Base-by-base conservation (phyloP, 2,797 vertebrate genomes). In the Passerculus sandwichensis region DNA sequence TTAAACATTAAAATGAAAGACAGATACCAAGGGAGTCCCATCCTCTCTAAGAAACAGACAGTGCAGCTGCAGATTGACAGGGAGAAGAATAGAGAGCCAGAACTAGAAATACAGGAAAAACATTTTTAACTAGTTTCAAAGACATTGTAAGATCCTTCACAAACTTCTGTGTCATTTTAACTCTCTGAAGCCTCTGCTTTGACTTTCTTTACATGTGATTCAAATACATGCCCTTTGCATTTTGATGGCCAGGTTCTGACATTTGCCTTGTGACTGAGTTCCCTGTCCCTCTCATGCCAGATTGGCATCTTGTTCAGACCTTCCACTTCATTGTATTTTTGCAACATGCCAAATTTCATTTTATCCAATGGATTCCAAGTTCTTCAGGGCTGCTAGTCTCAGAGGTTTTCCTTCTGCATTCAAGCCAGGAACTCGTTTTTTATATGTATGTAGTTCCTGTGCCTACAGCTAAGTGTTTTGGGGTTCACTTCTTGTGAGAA, bases 31-130 rank as follows among this genome's bases (percentile, higher is more conserved):
- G 30, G 25, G 40, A 71, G 15, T 88, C 29, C 23, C 2, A 2
- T 60, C 23, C 3, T 66, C 47, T 62, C 66, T 91, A 44, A 48
- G 74, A 67, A 71, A 30, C n/a, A 78, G 67, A 40, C 53, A 45
- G 50, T 29, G 20, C 66, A 60, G 23, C 1, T 84, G 38, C 5
- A 22, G 48, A 38, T 56, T 0, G 0, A 38, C 30, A 27, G 6
- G 19, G 29, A 56, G 40, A 76, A 53, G 60, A 83, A n/a, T 15
- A 69, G n/a, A 88, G 61, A 82, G 56, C 27, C 32, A 42, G 50
- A 76, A 88, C 86, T 50, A 81, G 91, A 95, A 94, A 88, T 81
- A 78, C 80, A 34, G 48, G 94, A 91, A 71, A 88, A 79, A 26
- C 53, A 23, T 72, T 75, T 30, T 60, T 60, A 70, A 13, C 51